Conservation (phyloP, 2,888 invertebrate species). For the Nowickia ferox region DNA sequence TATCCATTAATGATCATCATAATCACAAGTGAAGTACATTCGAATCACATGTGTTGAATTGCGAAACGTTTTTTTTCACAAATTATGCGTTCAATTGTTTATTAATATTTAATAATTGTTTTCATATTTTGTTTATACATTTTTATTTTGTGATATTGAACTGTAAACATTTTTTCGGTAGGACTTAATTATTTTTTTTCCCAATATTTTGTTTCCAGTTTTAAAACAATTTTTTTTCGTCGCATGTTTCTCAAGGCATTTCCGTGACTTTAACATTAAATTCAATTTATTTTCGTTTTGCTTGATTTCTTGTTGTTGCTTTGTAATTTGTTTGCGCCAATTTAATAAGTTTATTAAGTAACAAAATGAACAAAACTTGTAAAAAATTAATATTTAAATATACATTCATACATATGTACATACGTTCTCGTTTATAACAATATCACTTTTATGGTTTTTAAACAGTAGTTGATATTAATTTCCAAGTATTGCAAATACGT, state of each 20-base stretch:
- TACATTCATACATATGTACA: not conserved
- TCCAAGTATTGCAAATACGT: constrained; percentile 4
- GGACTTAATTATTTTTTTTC: not conserved
- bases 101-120: constrained; percentile 25
- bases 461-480: constrained; percentile 2
- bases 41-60: constrained; percentile 28
- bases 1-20: constrained; percentile 26
- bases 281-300: constrained; percentile 22
- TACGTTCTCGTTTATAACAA: no score
- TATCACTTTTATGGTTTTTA: not conserved
- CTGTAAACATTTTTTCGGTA: constrained; percentile 20
- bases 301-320: constrained; percentile 18
- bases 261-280: constrained; percentile 65
- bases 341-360: constrained; percentile 34
- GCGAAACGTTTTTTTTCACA: not conserved
- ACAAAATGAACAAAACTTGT: not conserved
- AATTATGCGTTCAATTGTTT: not conserved
- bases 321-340: constrained; percentile 17
- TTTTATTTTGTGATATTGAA: constrained; percentile 17
- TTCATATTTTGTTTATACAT: constrained; percentile 33
- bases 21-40: constrained; percentile 32
- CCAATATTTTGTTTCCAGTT: constrained; percentile 2
- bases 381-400: not conserved
- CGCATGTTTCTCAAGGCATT: constrained; percentile 57
- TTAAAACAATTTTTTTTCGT: constrained; percentile 21